These are phyloP conservation scores for Amblyornis subalaris DNA, from an alignment of 2,113 vertebrate genomes.

Conservation along the genomic window DNA sequence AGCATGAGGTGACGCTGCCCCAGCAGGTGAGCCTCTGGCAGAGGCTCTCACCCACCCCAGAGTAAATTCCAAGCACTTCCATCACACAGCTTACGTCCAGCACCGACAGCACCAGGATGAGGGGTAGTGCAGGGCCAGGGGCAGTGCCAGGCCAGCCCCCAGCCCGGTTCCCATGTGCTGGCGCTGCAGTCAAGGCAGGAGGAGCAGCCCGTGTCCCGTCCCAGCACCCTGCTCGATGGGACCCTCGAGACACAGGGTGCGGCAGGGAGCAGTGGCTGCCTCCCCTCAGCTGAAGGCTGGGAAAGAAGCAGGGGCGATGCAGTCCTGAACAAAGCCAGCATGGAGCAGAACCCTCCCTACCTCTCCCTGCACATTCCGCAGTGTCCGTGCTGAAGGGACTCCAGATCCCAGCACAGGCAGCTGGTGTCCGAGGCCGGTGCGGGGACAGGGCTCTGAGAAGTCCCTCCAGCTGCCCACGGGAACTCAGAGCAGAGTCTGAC, in stretches of 20 bases:
- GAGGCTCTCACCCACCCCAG: fast-evolving
- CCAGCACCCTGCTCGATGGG: background rate
- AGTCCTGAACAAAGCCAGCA: fast-evolving
- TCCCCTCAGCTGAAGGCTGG: background rate
- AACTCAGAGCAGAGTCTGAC: background rate
- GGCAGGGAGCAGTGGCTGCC: fast-evolving
- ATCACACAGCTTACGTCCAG: background rate
- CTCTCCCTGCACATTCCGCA: fast-evolving
- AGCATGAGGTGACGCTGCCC: fast-evolving
- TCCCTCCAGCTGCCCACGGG: background rate
- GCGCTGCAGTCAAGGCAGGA: fast-evolving
- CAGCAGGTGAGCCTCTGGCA: background rate
- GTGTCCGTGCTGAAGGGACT: fast-evolving
- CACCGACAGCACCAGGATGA: fast-evolving
- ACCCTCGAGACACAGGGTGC: background rate
- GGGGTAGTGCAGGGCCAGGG: background rate
- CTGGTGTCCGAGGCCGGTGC: fast-evolving
- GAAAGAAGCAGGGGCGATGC: background rate
- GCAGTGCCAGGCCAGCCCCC: background rate
- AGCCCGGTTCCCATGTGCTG: background rate
- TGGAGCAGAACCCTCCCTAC: fast-evolving
- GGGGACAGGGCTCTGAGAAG: background rate
- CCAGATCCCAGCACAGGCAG: background rate
- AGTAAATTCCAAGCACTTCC: background rate
- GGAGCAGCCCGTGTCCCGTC: fast-evolving